These are phyloP conservation scores for Xanthorhoe spadicearia DNA, from an alignment of 2,888 invertebrate genomes.

Conservation along the genomic window DNA sequence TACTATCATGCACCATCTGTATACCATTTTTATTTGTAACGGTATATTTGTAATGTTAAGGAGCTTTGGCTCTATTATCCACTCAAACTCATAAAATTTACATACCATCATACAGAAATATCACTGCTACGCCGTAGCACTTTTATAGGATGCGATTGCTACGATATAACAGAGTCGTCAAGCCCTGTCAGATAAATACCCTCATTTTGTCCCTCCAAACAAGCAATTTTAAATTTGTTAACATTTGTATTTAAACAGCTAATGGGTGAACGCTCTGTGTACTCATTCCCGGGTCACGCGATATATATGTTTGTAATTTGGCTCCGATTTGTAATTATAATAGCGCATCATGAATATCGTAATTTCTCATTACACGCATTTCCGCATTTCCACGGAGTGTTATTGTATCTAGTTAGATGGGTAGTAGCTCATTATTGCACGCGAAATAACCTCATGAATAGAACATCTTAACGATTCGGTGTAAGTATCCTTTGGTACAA, in stretches of 20 bases:
- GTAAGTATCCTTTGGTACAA: constrained; percentile 1
- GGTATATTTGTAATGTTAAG: no score
- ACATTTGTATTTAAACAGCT: constrained; percentile 30
- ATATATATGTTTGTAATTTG: constrained; percentile 29
- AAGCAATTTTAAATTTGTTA: constrained; percentile 23
- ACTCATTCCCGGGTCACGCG: constrained; percentile 34
- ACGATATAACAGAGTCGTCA: background rate
- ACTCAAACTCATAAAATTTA: no score
- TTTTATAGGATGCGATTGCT: background rate
- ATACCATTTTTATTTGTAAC: no score
- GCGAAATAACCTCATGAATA: constrained; percentile 12
- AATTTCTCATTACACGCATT: constrained; percentile 11
- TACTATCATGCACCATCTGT: no score
- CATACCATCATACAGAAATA: no score
- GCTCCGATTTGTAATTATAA: constrained; percentile 32
- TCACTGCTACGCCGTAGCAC: background rate
- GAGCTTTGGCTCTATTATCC: no score
- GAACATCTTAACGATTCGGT: constrained; percentile 4
- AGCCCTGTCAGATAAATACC: constrained; percentile 1
- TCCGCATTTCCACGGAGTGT: constrained; percentile 2
- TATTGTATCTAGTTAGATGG: constrained; percentile 2
- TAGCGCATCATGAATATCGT: constrained; percentile 26
- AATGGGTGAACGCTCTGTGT: constrained; percentile 24
- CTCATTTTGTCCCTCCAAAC: constrained; percentile 1
- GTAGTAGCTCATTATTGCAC: constrained; percentile 10